A percentile compares a stretch with the other conserved stretches of the same genome.
These are phyloP conservation scores for Hirudinaria manillensis DNA, from an alignment of 2,888 invertebrate genomes.

Conservation along the genomic window DNA sequence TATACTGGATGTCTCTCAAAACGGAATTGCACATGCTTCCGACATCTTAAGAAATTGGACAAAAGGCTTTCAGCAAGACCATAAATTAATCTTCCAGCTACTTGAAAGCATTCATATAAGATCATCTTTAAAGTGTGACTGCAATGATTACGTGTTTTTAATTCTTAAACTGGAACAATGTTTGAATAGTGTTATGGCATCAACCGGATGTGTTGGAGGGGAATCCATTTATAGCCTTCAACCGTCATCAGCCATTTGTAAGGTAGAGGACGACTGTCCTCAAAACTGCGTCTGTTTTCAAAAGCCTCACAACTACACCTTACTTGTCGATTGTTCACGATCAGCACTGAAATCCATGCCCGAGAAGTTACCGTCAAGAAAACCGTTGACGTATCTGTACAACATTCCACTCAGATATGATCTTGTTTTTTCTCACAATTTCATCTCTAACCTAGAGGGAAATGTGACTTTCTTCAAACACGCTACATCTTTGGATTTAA, in stretches of 20 bases:
- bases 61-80: too few species aligned
- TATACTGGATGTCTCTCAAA: too few species aligned
- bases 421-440: neutral
- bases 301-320: neutral
- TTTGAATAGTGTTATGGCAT: neutral
- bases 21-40: too few species aligned
- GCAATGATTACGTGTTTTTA: neutral
- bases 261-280: neutral
- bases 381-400: neutral
- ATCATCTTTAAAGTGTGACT: neutral
- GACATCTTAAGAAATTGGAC: too few species aligned
- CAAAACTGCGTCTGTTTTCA: neutral
- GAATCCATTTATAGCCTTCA: neutral
- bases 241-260: neutral
- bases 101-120: too few species aligned
- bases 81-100: too few species aligned
- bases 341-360: neutral
- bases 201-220: neutral
- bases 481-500: neutral
- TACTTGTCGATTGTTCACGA: neutral
- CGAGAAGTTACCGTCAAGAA: neutral
- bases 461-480: neutral
- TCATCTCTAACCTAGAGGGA: neutral
- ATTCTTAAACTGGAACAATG: neutral
- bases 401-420: neutral